These are phyloP conservation scores for Microplitis demolitor DNA, from an alignment of 1,140 invertebrate species.

Conservation along the genomic window DNA sequence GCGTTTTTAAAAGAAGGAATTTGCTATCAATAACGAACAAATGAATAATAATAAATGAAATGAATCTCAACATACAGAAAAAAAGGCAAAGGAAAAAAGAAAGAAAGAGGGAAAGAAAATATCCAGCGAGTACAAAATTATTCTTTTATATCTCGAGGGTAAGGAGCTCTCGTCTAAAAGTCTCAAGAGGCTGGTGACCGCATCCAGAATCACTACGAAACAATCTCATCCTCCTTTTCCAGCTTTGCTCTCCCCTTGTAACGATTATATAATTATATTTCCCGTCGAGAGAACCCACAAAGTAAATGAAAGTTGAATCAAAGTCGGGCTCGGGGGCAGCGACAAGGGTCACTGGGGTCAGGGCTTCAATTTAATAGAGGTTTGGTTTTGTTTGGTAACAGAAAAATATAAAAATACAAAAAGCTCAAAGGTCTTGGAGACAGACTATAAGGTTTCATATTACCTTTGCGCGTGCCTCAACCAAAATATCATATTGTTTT, in stretches of 20 bases:
- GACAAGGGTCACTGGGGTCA: neutral
- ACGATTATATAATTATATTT: conserved; percentile 37
- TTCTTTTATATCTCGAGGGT: neutral
- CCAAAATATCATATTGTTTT: too few relatives aligned
- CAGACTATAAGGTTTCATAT: conserved; percentile 11
- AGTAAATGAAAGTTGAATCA: conserved; percentile 37
- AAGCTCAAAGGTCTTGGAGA: conserved; percentile 17
- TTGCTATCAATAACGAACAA: too few relatives aligned
- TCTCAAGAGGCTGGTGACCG: conserved; percentile 12
- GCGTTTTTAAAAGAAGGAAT: too few relatives aligned
- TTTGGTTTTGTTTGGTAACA: neutral
- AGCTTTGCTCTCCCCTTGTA: neutral
- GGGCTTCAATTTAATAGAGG: neutral
- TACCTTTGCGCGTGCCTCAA: conserved; percentile 24
- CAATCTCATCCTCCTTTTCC: conserved; percentile 5
- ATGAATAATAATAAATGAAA: too few relatives aligned
- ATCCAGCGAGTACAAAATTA: too few relatives aligned
- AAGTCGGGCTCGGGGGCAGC: conserved; percentile 19
- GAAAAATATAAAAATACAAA: too few relatives aligned
- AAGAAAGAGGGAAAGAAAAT: too few relatives aligned
- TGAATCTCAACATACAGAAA: too few relatives aligned
- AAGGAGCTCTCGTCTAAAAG: neutral
- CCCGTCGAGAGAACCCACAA: conserved; percentile 23
- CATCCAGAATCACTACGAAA: neutral
- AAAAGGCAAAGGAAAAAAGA: too few relatives aligned